Percentiles rank a stretch among this genome's conserved stretches.
These are phyloP conservation scores for Silurus asotus DNA, from an alignment of 2,113 vertebrate genomes.

Conservation along the genomic window DNA sequence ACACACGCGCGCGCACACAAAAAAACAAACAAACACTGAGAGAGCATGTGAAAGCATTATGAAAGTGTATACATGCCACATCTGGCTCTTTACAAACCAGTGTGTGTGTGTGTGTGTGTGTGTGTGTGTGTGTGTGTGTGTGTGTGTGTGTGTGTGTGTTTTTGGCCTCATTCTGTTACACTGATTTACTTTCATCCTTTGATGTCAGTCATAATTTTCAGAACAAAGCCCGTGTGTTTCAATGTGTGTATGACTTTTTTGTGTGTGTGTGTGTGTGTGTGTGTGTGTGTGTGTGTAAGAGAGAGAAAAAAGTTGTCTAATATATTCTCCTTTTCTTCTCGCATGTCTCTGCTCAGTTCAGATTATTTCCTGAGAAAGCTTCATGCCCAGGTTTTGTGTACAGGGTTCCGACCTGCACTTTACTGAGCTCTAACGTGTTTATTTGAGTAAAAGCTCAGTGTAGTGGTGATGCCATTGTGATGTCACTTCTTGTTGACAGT, in stretches of 20 bases:
- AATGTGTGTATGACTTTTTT: not conserved
- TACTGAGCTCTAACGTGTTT: not conserved
- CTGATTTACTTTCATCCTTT: not conserved
- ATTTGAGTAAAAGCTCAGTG: not conserved
- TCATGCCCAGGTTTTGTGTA: not conserved
- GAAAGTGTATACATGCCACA: constrained; percentile 18
- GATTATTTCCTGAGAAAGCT: not conserved
- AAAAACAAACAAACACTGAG: no score
- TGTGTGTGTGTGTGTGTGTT: not conserved
- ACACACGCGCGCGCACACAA: not conserved
- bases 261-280: no score
- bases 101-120: not conserved
- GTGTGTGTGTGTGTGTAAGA: no score
- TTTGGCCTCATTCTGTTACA: not conserved
- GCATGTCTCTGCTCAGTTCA: not conserved
- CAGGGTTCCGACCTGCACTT: not conserved
- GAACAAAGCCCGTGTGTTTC: not conserved
- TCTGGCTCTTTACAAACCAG: constrained; percentile 25
- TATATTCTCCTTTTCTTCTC: not conserved
- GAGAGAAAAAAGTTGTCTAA: not conserved
- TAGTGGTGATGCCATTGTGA: not conserved
- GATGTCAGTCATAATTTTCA: not conserved
- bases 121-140: constrained; percentile 1
- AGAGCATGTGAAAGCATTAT: not conserved
- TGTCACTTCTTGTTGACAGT: not conserved